These are phyloP conservation scores for Rostratula benghalensis DNA, from an alignment of 2,113 vertebrate genomes.

Conservation along the genomic window DNA sequence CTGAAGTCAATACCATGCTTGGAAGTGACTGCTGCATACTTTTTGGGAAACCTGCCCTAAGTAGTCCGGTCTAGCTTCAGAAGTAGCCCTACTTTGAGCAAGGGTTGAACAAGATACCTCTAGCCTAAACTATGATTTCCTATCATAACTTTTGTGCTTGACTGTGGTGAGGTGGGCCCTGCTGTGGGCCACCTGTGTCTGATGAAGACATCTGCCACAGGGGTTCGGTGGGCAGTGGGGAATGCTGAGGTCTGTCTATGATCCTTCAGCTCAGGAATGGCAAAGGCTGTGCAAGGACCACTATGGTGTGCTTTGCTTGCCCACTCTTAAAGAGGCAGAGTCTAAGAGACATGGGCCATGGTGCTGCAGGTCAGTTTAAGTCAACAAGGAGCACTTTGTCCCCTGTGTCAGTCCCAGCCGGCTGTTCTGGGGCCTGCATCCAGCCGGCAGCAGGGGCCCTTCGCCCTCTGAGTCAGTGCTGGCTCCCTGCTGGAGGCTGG, in stretches of 20 bases:
- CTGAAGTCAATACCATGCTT: not conserved
- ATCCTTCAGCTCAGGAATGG: not conserved
- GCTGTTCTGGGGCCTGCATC: not conserved
- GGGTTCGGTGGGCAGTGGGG: not conserved
- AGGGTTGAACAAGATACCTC: not conserved
- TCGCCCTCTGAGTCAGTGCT: not conserved
- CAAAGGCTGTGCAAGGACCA: not conserved
- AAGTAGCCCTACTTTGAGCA: not conserved
- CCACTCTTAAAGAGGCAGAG: not conserved
- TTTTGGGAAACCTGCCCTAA: not conserved
- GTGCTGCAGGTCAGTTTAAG: not conserved
- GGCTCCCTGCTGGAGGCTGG: not conserved
- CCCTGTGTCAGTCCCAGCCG: rapidly evolving
- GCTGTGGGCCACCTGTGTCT: rapidly evolving
- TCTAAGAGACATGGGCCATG: rapidly evolving
- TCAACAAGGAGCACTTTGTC: not conserved
- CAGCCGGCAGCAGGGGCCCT: not conserved
- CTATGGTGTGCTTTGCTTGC: not conserved
- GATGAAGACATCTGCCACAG: not conserved
- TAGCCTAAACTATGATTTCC: not conserved
- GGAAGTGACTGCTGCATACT: not conserved
- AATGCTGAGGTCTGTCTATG: rapidly evolving
- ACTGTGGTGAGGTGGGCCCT: not conserved
- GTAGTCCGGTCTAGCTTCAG: not conserved
- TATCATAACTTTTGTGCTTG: not conserved